Conservation (phyloP, 2,797 vertebrate species). For the Smutsia gigantea region DNA sequence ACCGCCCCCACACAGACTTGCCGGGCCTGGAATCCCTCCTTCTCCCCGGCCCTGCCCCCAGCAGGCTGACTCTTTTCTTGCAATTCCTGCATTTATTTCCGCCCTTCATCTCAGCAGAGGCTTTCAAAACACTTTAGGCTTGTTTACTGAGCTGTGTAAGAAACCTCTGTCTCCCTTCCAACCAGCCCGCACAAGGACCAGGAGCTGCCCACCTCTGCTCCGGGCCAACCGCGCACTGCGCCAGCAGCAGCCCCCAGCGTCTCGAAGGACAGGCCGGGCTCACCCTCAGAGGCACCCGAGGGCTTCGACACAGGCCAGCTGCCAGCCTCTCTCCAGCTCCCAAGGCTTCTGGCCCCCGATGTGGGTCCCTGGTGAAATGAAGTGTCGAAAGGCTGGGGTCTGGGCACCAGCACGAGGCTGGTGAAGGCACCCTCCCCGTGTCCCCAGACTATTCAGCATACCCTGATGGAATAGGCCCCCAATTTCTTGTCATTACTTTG, state of each 20-base stretch:
- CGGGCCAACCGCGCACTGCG: neutral
- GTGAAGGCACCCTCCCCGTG: neutral
- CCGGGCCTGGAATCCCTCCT: neutral
- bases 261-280: conserved; percentile 63
- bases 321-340: neutral
- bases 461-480: rapidly evolving
- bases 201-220: neutral
- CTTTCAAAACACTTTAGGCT: conserved; percentile 85
- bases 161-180: conserved; percentile 84
- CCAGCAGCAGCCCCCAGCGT: neutral
- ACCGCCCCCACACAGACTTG: too few relatives aligned
- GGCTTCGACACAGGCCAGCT: neutral
- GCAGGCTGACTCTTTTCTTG: conserved; percentile 81
- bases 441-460: rapidly evolving
- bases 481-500: rapidly evolving
- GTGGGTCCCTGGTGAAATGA: rapidly evolving
- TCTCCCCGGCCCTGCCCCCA: neutral
- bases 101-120: conserved; percentile 81
- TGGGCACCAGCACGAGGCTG: neutral
- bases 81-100: conserved; percentile 73
- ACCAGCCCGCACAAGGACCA: conserved; percentile 72
- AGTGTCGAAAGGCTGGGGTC: rapidly evolving
- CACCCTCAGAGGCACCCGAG: rapidly evolving
- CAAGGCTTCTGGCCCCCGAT: neutral
- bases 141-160: conserved; percentile 84